Evolutionary conservation across 2,888 invertebrate genomes (phyloP), one percentile per base, ranked within the genome.

Genomic region (Cristatella mucedo): DNA sequence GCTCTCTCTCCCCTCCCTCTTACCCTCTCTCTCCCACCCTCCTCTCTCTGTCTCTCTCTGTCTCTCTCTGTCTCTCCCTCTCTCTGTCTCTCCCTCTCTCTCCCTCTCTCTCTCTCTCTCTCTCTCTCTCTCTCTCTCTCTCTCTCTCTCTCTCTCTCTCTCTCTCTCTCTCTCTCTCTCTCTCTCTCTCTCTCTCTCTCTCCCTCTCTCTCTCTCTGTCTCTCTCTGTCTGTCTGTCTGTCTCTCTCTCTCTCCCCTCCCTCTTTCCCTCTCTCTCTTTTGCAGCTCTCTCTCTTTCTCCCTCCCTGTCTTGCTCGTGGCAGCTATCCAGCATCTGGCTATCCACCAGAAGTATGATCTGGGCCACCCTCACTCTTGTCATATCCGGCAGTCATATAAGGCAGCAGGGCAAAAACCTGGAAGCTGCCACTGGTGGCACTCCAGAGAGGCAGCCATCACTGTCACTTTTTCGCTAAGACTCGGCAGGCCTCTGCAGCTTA

Each of bases 111-210:
- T 11, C 7, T 13, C 13, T 13, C 13, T 32, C 13, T 32, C 13
- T 13, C 32, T 32, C 32, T 32, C 32, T 32, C 32, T 32, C 32
- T 32, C 32, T 32, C 32, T 32, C 32, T 32, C 32, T 32, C 32
- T 32, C 32, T 32, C 32, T 32, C 32, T 32, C 32, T 32, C 32
- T 32, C 32, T 32, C 32, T 32, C 7, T 32, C 32, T 13, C 13
- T 9, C 32, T 9, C 32, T 16, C 16, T 34, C 2, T 20, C 21
- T 16, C 19, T 21, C 21, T 20, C 26, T 21, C 33, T 30, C 18
- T 32, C 33, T 15, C 24, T 34, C 36, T 20, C 18, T 32, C 40
- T 36, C 41, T 43, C 29, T 41, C 29, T 34, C 39, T 36, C 29
- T 29, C 29, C 36, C 30, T 24, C 34, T 29, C 29, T 38, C 26